Conservation (phyloP, 2,113 vertebrate genomes). For the Prunella fulvescens region DNA sequence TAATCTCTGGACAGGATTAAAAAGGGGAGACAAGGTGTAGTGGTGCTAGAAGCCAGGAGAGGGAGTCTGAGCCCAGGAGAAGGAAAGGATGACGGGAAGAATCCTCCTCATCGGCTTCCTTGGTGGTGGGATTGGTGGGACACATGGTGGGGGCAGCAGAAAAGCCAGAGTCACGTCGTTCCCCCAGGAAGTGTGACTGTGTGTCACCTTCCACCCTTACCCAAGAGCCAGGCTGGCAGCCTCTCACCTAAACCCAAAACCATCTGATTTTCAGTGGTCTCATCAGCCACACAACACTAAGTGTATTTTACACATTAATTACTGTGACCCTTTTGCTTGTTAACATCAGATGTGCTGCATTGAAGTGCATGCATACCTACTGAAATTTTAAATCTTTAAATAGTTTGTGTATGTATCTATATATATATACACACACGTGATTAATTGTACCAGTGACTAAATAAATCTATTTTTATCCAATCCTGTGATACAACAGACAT, state of each 20-base stretch:
- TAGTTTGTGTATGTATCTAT: neutral
- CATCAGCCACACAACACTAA: neutral
- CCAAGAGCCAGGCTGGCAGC: neutral
- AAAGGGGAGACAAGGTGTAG: neutral
- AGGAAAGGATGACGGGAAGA: neutral
- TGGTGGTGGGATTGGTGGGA: neutral
- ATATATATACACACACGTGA: fast-evolving
- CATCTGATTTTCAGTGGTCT: neutral
- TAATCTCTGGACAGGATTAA: neutral
- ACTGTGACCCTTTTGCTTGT: neutral
- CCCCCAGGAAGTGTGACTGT: fast-evolving
- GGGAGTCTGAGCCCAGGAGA: neutral
- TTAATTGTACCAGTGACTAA: neutral
- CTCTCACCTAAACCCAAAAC: neutral
- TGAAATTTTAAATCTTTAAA: neutral
- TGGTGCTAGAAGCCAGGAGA: neutral
- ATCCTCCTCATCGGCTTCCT: neutral
- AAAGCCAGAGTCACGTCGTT: neutral
- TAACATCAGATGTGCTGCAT: neutral
- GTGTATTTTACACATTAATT: neutral
- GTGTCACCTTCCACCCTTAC: neutral
- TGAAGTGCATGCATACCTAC: neutral
- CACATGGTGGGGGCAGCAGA: neutral
- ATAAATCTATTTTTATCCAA: neutral
- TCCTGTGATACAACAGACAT: neutral